Evolutionary conservation across 1,140 invertebrate species (phyloP).

Genomic region (Camponotus pennsylvanicus): DNA sequence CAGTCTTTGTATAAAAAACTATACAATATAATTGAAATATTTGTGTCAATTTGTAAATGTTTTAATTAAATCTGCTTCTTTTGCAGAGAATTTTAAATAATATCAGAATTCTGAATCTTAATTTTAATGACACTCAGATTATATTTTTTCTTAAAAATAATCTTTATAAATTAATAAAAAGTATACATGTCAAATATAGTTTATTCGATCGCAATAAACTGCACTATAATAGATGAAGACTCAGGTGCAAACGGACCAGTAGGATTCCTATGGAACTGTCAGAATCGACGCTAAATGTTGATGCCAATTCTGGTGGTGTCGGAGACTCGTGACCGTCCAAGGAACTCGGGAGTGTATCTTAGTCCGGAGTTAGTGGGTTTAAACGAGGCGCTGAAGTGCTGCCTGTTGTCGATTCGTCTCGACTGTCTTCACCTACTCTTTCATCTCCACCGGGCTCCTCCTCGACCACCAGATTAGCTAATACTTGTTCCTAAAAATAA

Average conservation of each 20-base stretch:
- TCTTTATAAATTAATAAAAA: no score
- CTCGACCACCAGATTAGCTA: conserved; percentile 84
- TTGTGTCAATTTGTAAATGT: neutral
- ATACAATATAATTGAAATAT: neutral
- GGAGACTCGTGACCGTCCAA: conserved; percentile 84
- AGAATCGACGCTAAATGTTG: conserved; percentile 87
- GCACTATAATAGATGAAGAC: conserved; percentile 15
- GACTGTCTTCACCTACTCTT: conserved; percentile 83
- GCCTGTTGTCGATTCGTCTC: conserved; percentile 82
- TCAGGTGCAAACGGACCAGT: conserved; percentile 51
- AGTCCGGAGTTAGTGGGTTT: conserved; percentile 84
- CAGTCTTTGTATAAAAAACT: neutral
- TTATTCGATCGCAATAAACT: conserved; percentile 22
- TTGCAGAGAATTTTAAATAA: no score
- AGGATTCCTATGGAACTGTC: conserved; percentile 88
- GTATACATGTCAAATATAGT: neutral
- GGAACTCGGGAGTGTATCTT: conserved; percentile 86
- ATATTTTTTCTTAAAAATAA: neutral
- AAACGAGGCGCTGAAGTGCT: conserved; percentile 79
- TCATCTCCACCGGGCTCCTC: conserved; percentile 85
- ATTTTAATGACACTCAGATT: neutral
- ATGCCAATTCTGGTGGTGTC: conserved; percentile 78
- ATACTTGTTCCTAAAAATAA: conserved; percentile 81
- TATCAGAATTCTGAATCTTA: neutral
- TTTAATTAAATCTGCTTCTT: neutral